A percentile compares a stretch with the other conserved stretches of the same genome.
Conservation (phyloP, 2,888 invertebrate genomes). For the Melipona beecheii region DNA sequence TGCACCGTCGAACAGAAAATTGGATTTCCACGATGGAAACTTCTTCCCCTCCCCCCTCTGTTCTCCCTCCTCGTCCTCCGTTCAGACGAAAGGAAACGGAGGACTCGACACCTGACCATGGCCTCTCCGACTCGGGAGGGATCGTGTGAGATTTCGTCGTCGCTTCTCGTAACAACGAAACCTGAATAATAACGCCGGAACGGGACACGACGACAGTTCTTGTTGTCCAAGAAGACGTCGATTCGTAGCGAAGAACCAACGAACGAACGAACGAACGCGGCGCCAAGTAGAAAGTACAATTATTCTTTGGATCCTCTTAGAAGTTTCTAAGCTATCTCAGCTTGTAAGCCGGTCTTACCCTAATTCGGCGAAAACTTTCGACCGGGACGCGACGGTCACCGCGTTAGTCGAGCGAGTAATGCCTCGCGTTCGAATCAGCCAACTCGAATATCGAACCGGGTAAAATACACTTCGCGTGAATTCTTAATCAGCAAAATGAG, state of each 20-base stretch:
- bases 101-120: not conserved
- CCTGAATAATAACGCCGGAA: not conserved
- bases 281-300: conserved; percentile 57
- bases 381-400: conserved; percentile 22
- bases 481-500: not conserved
- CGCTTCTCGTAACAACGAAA: conserved; percentile 1
- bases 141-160: conserved; percentile 15
- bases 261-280: conserved; percentile 16
- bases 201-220: not conserved
- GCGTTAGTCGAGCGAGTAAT: conserved; percentile 45
- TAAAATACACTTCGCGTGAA: not conserved
- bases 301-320: conserved; percentile 66
- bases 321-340: conserved; percentile 62
- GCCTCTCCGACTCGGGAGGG: not conserved
- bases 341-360: conserved; percentile 63
- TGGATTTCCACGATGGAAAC: conserved; percentile 48
- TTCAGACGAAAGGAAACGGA: conserved; percentile 3
- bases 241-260: not conserved
- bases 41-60: conserved; percentile 8
- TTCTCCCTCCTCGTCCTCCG: not conserved
- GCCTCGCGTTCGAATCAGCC: conserved; percentile 16
- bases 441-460: conserved; percentile 23
- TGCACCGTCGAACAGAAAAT: conserved; percentile 58
- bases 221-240: too few relatives aligned
- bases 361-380: conserved; percentile 53